Percentiles rank a stretch among this genome's conserved stretches.
phyloP scores from a whole-genome alignment of 1,140 invertebrate genomes.

The Neuroterus valhalla region DNA sequence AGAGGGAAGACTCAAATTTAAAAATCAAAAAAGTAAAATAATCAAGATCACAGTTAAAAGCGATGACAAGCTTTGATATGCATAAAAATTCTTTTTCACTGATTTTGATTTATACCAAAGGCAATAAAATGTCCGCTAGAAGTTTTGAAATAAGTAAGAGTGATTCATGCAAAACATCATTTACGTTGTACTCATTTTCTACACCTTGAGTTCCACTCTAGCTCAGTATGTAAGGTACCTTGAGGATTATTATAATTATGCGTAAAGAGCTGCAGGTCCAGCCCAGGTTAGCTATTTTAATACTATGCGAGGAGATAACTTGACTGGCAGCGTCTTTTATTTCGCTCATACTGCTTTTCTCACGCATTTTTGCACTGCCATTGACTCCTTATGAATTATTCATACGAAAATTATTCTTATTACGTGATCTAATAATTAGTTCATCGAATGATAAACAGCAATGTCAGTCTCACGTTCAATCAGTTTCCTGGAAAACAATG shows the following conservation, averaged over 20 bases:
- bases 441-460: background rate
- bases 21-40: too few species aligned
- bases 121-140: too few species aligned
- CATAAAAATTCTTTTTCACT: too few species aligned
- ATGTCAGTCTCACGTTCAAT: constrained; percentile 23
- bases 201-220: background rate
- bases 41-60: too few species aligned
- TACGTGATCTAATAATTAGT: constrained; percentile 7
- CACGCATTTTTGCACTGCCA: background rate
- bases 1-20: too few species aligned
- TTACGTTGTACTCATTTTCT: constrained; percentile 6
- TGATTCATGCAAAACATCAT: constrained; percentile 12
- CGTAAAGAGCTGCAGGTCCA: constrained; percentile 25
- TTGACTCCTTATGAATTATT: constrained; percentile 12
- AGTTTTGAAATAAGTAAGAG: background rate
- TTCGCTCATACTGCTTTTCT: constrained; percentile 1
- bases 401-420: constrained; percentile 17
- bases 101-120: too few species aligned
- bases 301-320: constrained; percentile 9
- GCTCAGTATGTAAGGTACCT: background rate
- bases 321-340: background rate
- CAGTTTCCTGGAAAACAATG: background rate
- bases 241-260: constrained; percentile 19
- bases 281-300: background rate
- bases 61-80: too few species aligned